Conservation (phyloP, 2,888 invertebrate species). For the Steinernema scapterisci region DNA sequence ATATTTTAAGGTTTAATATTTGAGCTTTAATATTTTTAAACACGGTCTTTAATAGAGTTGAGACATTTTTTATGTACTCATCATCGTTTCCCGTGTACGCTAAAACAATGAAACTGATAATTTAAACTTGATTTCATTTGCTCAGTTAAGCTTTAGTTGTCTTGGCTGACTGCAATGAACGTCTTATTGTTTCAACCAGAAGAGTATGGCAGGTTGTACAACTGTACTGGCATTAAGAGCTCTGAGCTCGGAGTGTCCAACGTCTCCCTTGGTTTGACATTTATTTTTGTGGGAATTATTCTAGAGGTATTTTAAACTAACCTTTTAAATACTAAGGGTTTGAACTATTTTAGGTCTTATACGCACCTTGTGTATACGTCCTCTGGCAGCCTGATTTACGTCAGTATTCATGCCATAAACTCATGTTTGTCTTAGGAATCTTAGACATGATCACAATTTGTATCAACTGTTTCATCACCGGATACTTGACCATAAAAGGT, state of each 20-base stretch:
- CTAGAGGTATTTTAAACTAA: conserved; percentile 1
- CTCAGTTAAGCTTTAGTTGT: too few relatives aligned
- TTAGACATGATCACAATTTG: not conserved
- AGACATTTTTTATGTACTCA: too few relatives aligned
- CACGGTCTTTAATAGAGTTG: too few relatives aligned
- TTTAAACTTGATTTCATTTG: too few relatives aligned
- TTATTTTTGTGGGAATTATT: not conserved
- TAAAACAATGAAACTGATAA: too few relatives aligned
- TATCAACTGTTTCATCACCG: conserved; percentile 33
- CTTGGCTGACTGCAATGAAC: too few relatives aligned
- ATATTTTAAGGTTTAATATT: too few relatives aligned
- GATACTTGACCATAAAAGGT: conserved; percentile 35
- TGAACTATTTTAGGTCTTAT: not conserved
- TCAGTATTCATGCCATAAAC: conserved; percentile 12
- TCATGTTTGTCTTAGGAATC: not conserved
- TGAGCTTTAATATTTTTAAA: too few relatives aligned
- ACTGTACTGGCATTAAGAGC: not conserved
- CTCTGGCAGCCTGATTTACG: not conserved
- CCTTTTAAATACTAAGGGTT: too few relatives aligned
- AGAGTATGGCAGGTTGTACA: not conserved
- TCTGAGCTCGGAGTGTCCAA: not conserved
- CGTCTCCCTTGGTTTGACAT: not conserved
- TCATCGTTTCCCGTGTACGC: too few relatives aligned
- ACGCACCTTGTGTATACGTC: not conserved
- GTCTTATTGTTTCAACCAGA: not conserved